These are phyloP conservation scores for Psittacula cyanocephala DNA, from an alignment of 2,113 vertebrate species.

Conservation along the genomic window DNA sequence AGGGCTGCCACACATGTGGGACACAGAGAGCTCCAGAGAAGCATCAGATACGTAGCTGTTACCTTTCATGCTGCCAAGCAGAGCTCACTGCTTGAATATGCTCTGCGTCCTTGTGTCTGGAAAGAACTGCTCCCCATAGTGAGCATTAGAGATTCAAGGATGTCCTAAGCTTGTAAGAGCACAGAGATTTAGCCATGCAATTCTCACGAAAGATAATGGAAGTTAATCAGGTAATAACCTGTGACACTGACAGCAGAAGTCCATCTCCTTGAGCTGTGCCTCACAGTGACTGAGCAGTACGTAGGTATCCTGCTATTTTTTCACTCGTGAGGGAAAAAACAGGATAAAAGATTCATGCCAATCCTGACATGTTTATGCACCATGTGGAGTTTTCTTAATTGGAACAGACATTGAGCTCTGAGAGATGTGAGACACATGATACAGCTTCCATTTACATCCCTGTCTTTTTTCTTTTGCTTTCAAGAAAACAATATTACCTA, in stretches of 20 bases:
- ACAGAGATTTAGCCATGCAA: background rate
- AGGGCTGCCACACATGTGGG: background rate
- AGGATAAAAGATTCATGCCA: background rate
- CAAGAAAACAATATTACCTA: background rate
- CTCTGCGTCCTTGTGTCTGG: background rate
- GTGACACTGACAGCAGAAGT: background rate
- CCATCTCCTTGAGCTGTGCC: background rate
- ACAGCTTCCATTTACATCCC: background rate
- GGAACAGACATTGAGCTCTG: background rate
- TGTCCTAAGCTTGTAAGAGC: background rate
- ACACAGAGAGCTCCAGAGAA: background rate
- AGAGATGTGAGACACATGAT: background rate
- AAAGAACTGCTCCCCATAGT: background rate
- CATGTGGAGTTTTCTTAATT: constrained; percentile 28
- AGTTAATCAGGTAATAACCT: background rate
- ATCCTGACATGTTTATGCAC: constrained; percentile 11
- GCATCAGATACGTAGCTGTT: background rate
- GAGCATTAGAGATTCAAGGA: background rate
- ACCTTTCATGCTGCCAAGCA: background rate
- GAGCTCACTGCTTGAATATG: background rate
- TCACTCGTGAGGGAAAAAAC: background rate
- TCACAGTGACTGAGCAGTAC: background rate
- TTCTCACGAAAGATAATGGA: background rate
- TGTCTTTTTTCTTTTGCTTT: background rate
- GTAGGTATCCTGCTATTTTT: background rate